Conservation (phyloP, 2,113 vertebrate genomes). For the Etia nguti region DNA sequence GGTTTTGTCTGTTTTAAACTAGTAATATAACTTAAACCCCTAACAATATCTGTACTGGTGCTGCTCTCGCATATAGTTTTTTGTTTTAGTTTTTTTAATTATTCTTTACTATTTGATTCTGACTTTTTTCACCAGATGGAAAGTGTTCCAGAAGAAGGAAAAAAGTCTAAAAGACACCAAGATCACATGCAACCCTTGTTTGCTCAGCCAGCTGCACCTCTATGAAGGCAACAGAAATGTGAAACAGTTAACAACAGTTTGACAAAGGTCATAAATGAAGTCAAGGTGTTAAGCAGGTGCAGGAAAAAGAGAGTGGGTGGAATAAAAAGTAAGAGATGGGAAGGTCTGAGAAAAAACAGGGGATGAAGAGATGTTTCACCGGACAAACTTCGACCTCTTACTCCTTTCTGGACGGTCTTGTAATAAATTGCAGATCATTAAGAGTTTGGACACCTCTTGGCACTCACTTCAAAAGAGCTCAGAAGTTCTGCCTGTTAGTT, state of each 20-base stretch:
- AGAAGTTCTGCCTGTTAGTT: conserved; percentile 70
- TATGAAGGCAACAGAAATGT: conserved; percentile 51
- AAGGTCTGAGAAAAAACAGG: neutral
- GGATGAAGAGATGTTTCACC: conserved; percentile 48
- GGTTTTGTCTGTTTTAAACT: neutral
- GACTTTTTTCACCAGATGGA: conserved; percentile 9
- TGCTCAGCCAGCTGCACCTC: conserved; percentile 47
- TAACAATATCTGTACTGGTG: neutral
- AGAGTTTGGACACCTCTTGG: conserved; percentile 72
- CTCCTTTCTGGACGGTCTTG: conserved; percentile 57
- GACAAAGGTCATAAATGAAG: conserved; percentile 59
- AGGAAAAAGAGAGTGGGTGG: conserved; percentile 15
- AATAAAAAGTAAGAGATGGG: neutral
- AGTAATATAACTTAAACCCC: neutral
- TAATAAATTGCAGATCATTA: conserved; percentile 76
- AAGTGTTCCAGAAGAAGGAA: neutral
- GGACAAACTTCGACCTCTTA: conserved; percentile 61
- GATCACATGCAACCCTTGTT: conserved; percentile 47
- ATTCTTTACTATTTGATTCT: neutral
- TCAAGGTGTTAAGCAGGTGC: conserved; percentile 76
- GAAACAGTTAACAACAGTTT: conserved; percentile 65
- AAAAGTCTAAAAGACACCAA: neutral
- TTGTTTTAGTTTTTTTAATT: neutral
- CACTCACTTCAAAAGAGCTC: conserved; percentile 68
- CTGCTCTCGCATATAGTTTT: neutral